Percentiles rank a stretch among this genome's conserved stretches.
Evolutionary conservation across 2,888 invertebrate genomes (phyloP).

Genomic region (Eupeodes luniger): DNA sequence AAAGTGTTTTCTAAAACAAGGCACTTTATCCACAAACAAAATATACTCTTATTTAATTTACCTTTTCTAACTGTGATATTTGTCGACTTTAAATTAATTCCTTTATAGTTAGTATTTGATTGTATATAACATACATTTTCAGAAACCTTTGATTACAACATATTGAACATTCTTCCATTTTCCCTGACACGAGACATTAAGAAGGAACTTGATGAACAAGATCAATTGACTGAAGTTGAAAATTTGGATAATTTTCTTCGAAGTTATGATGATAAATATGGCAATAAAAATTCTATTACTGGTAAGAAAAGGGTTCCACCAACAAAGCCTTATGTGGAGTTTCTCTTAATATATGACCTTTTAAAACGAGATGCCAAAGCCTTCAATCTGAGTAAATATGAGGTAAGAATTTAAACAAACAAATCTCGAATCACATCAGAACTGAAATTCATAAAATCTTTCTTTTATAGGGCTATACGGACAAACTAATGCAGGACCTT

Average conservation of each 20-base stretch:
- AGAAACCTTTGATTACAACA: slow-evolving; percentile 77
- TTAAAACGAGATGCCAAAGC: slow-evolving; percentile 84
- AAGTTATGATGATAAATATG: slow-evolving; percentile 83
- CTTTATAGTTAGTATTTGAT: no score
- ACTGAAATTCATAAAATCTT: not conserved
- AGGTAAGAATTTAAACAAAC: slow-evolving; percentile 68
- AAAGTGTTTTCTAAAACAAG: no score
- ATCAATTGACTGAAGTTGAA: slow-evolving; percentile 81
- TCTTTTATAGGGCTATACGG: slow-evolving; percentile 80
- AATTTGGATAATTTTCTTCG: slow-evolving; percentile 83
- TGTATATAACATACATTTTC: not conserved
- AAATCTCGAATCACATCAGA: not conserved
- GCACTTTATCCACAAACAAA: no score
- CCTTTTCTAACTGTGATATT: no score
- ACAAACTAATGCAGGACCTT: slow-evolving; percentile 81
- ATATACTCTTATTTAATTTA: no score
- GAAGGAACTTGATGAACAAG: slow-evolving; percentile 81
- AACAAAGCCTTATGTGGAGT: slow-evolving; percentile 84
- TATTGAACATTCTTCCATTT: slow-evolving; percentile 81
- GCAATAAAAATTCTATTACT: slow-evolving; percentile 79
- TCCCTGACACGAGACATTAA: slow-evolving; percentile 82
- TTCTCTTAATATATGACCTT: slow-evolving; percentile 83
- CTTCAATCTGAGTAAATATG: slow-evolving; percentile 82
- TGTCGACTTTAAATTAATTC: no score
- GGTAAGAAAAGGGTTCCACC: slow-evolving; percentile 84